A percentile compares a stretch with the other conserved stretches of the same genome.
phyloP scores from a whole-genome alignment of 2,888 invertebrate genomes.

The Torymus tubicola region DNA sequence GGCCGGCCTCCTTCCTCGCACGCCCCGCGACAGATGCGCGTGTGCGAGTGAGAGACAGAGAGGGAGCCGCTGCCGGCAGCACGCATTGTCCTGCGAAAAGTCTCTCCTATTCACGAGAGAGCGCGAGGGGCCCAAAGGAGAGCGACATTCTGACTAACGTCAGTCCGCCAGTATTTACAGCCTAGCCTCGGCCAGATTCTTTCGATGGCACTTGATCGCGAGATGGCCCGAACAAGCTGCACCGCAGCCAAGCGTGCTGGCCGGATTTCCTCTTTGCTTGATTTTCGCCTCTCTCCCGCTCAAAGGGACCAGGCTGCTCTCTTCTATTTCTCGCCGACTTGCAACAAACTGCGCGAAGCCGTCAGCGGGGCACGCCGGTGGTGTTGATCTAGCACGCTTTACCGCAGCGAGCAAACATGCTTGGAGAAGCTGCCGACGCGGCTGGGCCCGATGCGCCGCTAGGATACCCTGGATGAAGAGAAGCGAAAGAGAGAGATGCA shows the following conservation, averaged over 20 bases:
- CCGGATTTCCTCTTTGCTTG: constrained; percentile 68
- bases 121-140: constrained; percentile 50
- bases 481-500: too few relatives aligned
- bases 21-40: constrained; percentile 34
- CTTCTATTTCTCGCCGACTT: background rate
- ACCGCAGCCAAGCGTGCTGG: constrained; percentile 57
- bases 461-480: too few relatives aligned
- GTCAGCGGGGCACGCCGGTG: too few relatives aligned
- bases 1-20: constrained; percentile 41
- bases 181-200: constrained; percentile 69
- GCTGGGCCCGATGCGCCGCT: constrained; percentile 64
- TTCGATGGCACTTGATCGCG: constrained; percentile 66
- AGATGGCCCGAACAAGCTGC: constrained; percentile 9
- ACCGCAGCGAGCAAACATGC: constrained; percentile 64
- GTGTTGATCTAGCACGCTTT: constrained; percentile 75
- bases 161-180: constrained; percentile 72
- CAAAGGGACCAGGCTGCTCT: constrained; percentile 55
- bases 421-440: too few relatives aligned
- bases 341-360: constrained; percentile 61
- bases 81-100: constrained; percentile 65
- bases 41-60: too few relatives aligned
- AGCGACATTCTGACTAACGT: constrained; percentile 69
- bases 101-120: constrained; percentile 48
- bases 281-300: constrained; percentile 51
- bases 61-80: constrained; percentile 52